These are phyloP conservation scores for Antechinus stuartii DNA, from an alignment of 2,113 vertebrate species.

Conservation along the genomic window DNA sequence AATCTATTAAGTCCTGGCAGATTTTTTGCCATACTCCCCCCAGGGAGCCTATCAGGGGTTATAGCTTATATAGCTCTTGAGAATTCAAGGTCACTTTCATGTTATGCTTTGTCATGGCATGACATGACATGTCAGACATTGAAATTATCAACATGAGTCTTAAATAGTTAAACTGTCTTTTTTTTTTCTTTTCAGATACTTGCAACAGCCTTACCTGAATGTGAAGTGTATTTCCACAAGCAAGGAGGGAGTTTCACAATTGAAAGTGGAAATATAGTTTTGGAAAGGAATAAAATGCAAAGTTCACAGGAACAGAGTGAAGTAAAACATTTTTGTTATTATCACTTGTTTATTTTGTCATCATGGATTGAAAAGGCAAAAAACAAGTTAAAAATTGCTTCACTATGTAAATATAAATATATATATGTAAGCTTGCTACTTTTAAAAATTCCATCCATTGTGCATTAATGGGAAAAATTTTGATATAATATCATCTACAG, in stretches of 20 bases:
- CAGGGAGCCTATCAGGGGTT: neutral
- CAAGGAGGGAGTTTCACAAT: constrained; percentile 88
- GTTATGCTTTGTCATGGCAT: no score
- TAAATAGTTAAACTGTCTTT: neutral
- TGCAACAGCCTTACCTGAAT: constrained; percentile 82
- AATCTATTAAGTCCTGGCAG: neutral
- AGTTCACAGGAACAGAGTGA: constrained; percentile 74
- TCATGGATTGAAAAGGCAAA: neutral
- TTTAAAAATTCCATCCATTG: neutral
- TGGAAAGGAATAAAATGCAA: constrained; percentile 83
- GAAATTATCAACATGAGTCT: neutral
- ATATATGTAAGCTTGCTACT: neutral
- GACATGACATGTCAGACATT: neutral
- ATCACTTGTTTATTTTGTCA: neutral
- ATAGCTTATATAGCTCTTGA: neutral
- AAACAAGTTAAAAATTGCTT: neutral
- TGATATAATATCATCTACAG: neutral
- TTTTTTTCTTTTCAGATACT: constrained; percentile 81
- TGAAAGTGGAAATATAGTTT: constrained; percentile 86
- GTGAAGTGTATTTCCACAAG: constrained; percentile 88
- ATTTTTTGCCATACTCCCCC: neutral
- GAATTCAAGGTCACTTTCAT: neutral
- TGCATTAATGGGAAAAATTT: neutral
- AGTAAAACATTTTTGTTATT: constrained; percentile 77
- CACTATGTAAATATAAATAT: neutral